Evolutionary conservation across 1,140 invertebrate species (phyloP).

Genomic region (Samia ricini): DNA sequence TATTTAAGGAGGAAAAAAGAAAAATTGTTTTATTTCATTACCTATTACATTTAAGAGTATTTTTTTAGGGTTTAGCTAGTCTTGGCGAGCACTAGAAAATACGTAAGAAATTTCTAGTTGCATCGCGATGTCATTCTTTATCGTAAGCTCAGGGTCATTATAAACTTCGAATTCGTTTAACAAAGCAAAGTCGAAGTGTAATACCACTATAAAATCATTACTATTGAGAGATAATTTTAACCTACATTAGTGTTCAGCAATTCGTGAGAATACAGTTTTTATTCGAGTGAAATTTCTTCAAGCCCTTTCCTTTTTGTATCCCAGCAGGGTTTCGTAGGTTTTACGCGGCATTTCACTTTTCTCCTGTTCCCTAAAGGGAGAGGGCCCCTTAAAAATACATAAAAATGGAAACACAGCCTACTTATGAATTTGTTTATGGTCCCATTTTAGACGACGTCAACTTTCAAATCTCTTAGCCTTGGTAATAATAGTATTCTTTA

Average conservation of each 20-base stretch:
- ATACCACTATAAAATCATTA: too few species aligned
- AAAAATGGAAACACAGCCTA: slow-evolving; percentile 62
- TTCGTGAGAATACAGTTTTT: background rate
- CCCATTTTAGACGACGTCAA: slow-evolving; percentile 55
- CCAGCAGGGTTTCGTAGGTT: slow-evolving; percentile 49
- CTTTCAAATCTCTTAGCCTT: slow-evolving; percentile 47
- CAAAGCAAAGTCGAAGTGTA: too few species aligned
- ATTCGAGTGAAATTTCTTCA: slow-evolving; percentile 31
- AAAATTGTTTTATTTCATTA: too few species aligned
- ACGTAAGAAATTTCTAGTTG: too few species aligned
- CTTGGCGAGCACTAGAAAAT: too few species aligned
- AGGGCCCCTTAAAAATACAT: slow-evolving; percentile 66
- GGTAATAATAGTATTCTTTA: slow-evolving; percentile 54
- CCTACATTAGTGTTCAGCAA: background rate
- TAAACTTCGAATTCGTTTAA: too few species aligned
- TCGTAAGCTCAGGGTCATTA: too few species aligned
- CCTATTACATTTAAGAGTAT: too few species aligned
- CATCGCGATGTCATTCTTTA: too few species aligned
- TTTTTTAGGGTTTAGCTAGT: too few species aligned
- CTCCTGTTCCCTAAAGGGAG: slow-evolving; percentile 46
- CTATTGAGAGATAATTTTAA: too few species aligned
- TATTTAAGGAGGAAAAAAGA: too few species aligned
- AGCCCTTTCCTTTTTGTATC: slow-evolving; percentile 46
- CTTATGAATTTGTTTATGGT: slow-evolving; percentile 77
- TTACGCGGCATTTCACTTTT: slow-evolving; percentile 66